Percentiles rank a stretch among this genome's conserved stretches.
These are phyloP conservation scores for Chrysochloris asiatica DNA, from an alignment of 2,113 vertebrate genomes.

Conservation along the genomic window DNA sequence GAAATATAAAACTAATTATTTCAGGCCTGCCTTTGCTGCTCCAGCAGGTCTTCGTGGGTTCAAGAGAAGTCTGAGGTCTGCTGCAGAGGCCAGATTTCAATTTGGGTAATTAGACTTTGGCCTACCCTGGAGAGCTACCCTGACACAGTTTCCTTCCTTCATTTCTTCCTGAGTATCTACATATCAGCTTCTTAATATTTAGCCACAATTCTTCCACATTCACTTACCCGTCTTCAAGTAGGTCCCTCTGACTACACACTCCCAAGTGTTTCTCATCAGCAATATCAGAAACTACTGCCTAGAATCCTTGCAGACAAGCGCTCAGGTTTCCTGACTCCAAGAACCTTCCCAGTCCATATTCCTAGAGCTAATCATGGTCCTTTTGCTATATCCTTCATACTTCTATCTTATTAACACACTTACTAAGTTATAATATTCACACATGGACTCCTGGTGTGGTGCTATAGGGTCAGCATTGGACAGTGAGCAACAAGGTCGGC, in stretches of 20 bases:
- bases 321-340: background rate
- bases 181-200: slow-evolving; percentile 37
- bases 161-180: slow-evolving; percentile 53
- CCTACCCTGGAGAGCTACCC: slow-evolving; percentile 66
- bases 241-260: background rate
- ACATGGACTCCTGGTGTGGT: too few relatives aligned
- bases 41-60: slow-evolving; percentile 73
- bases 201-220: slow-evolving; percentile 37
- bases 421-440: background rate
- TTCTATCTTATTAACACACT: background rate
- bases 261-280: background rate
- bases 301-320: background rate
- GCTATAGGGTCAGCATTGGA: too few relatives aligned
- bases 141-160: slow-evolving; percentile 73
- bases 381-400: background rate
- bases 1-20: slow-evolving; percentile 79
- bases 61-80: slow-evolving; percentile 70
- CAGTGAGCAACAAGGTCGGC: too few relatives aligned
- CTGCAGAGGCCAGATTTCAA: slow-evolving; percentile 80
- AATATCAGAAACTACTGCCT: slow-evolving; percentile 5
- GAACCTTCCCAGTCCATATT: background rate
- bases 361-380: background rate
- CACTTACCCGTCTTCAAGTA: background rate
- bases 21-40: slow-evolving; percentile 64
- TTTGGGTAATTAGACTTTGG: slow-evolving; percentile 80